A percentile compares a stretch with the other conserved stretches of the same genome.
Evolutionary conservation across 2,797 vertebrate species (phyloP).

Genomic region (Onychomys torridus): DNA sequence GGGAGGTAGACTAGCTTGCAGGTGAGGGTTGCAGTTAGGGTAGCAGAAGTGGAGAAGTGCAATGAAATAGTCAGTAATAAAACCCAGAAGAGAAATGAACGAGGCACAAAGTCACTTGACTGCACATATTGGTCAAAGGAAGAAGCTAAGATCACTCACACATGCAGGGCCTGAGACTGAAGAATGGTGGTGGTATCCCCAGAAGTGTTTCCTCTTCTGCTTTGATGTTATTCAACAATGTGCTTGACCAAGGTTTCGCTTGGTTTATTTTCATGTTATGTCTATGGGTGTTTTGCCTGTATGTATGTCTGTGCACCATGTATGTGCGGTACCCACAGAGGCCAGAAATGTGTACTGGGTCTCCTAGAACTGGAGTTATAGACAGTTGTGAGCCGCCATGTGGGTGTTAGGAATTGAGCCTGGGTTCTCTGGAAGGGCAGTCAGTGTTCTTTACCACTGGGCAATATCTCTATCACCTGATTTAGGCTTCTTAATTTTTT

Average conservation of each 20-base stretch:
- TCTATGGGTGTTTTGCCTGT: neutral
- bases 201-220: neutral
- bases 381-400: neutral
- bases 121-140: neutral
- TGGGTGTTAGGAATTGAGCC: neutral
- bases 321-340: too few relatives aligned
- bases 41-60: neutral
- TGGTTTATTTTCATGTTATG: neutral
- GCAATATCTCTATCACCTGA: neutral
- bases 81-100: neutral
- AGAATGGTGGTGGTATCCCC: neutral
- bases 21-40: neutral
- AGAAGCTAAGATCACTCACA: constrained; percentile 16
- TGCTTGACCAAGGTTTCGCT: neutral
- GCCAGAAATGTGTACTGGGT: neutral
- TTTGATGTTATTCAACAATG: neutral
- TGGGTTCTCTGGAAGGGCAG: neutral
- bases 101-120: neutral
- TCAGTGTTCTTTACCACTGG: neutral
- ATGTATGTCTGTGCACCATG: neutral
- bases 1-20: neutral
- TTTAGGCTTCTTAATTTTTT: neutral
- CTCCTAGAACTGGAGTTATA: neutral
- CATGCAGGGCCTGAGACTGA: neutral
- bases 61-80: neutral